Base-by-base conservation (phyloP, 2,797 vertebrate species). In the Cephalopachus bancanus region DNA sequence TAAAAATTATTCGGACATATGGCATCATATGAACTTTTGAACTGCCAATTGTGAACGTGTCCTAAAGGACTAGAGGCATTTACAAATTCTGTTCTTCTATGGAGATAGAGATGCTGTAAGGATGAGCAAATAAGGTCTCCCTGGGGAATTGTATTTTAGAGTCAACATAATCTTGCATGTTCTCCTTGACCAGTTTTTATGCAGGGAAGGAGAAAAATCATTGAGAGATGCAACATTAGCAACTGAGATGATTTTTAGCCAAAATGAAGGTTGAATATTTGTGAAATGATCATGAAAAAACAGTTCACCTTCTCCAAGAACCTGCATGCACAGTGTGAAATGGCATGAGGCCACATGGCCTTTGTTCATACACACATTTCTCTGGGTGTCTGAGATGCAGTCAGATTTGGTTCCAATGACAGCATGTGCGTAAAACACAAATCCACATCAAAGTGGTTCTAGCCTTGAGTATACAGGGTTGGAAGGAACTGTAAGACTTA, bases 11-110 rank as follows among this genome's bases (percentile, higher is more conserved):
- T 98, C 99, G 99, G 99, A 99, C 99, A 99, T 98, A 98, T 99
- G 99, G 99, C 99, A 99, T 98, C 98, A 97, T 95, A 67, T 99
- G 99, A 99, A 99, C 99, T 99, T 99, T 99, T 99, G 99, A 99
- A 99, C 99, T 97, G 97, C 92, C 91, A 96, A 98, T 98, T 88
- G 96, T 71, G 76, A 96, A 76, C 49, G 94, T 53, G n/a, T 97
- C 96, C 92, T 57, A 64, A 95, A 97, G 95, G 96, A 87, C 57
- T 87, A 90, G 85, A 83, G 95, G 81, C 96, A 94, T 96, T 98
- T 98, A 95, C 97, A 96, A 93, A 91, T 84, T 89, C 93, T 93
- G 55, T 17, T 95, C 49, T 91, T 94, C 96, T 92, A 59, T 6
- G 30, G 84, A 94, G 85, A 89, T 71, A 76, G 97, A 97, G 19